These are phyloP conservation scores for Bellardia pandia DNA, from an alignment of 2,888 invertebrate species.

Conservation along the genomic window DNA sequence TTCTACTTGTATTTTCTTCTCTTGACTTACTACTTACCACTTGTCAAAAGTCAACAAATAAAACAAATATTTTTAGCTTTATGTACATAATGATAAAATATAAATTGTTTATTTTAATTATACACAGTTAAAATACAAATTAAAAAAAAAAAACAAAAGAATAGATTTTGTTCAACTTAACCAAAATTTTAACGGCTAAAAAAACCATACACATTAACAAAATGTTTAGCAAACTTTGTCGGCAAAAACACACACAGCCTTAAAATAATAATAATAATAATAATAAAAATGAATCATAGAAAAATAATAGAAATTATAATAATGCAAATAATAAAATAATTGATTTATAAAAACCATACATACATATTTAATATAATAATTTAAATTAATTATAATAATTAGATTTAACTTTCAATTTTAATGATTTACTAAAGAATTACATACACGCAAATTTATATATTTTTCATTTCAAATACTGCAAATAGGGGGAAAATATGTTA, in stretches of 20 bases:
- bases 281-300: conserved; percentile 1
- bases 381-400: neutral
- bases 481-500: too few species aligned
- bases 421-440: neutral
- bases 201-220: conserved; percentile 47
- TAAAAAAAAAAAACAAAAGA: conserved; percentile 19
- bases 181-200: conserved; percentile 18
- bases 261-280: conserved; percentile 43
- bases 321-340: neutral
- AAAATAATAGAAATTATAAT: conserved; percentile 15
- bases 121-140: neutral
- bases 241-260: conserved; percentile 65
- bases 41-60: conserved; percentile 38
- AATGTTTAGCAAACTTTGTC: conserved; percentile 57
- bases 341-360: neutral
- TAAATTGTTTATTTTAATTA: conserved; percentile 53
- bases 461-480: neutral
- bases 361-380: too few species aligned
- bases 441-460: neutral
- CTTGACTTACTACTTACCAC: conserved; percentile 34
- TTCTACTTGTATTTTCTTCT: neutral
- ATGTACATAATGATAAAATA: conserved; percentile 60
- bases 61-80: conserved; percentile 42
- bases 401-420: neutral
- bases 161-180: conserved; percentile 13